These are phyloP conservation scores for Microcaecilia unicolor DNA, from an alignment of 2,797 vertebrate genomes.

Conservation along the genomic window DNA sequence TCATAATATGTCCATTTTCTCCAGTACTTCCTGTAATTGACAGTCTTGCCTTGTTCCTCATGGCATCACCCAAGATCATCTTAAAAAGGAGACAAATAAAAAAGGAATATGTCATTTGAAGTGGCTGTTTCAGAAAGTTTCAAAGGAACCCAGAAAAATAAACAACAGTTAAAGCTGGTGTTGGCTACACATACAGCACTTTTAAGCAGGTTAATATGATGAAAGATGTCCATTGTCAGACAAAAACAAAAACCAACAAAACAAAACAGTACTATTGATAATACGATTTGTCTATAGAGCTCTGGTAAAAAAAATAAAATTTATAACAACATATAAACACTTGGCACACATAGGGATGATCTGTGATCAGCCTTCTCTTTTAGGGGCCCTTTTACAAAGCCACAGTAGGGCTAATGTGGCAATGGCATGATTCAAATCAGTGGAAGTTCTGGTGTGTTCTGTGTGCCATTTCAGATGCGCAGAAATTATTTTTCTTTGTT, in stretches of 20 bases:
- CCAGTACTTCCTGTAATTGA: slow-evolving; percentile 96
- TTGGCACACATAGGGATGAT: slow-evolving; percentile 62
- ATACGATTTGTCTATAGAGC: not conserved
- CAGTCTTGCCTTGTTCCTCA: slow-evolving; percentile 95
- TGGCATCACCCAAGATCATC: slow-evolving; percentile 93
- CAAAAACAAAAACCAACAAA: too few relatives aligned
- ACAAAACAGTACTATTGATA: slow-evolving; percentile 18
- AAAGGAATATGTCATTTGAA: too few relatives aligned
- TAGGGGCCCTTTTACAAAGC: too few relatives aligned
- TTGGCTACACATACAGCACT: slow-evolving; percentile 36
- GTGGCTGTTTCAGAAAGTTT: too few relatives aligned
- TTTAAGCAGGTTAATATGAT: slow-evolving; percentile 38
- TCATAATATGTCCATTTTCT: slow-evolving; percentile 96
- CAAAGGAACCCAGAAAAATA: too few relatives aligned
- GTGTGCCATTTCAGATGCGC: too few relatives aligned
- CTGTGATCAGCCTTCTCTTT: slow-evolving; percentile 81
- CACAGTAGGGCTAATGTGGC: too few relatives aligned
- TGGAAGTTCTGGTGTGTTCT: too few relatives aligned
- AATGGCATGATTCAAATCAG: too few relatives aligned
- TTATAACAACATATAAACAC: too few relatives aligned
- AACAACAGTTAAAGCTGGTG: slow-evolving; percentile 32
- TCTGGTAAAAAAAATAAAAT: slow-evolving; percentile 63
- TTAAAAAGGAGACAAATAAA: slow-evolving; percentile 57
- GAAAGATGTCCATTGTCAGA: slow-evolving; percentile 35
- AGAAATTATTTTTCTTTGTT: too few relatives aligned